Percentiles rank a stretch among this genome's conserved stretches.
Evolutionary conservation across 2,888 invertebrate genomes (phyloP).

Genomic region (Stenotaenia linearis): DNA sequence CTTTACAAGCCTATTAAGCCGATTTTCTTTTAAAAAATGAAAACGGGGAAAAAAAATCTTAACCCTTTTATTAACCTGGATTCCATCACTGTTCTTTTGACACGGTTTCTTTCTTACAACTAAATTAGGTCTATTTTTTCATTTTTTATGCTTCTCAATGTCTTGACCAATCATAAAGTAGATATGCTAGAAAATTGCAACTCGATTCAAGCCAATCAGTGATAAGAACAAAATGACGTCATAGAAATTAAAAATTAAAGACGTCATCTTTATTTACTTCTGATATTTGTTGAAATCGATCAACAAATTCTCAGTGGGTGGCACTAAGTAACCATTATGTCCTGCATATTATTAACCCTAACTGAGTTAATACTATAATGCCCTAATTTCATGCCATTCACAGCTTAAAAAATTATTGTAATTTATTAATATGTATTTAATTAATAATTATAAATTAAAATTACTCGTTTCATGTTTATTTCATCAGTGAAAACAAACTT

Average conservation of each 20-base stretch:
- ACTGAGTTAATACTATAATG: not conserved
- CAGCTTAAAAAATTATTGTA: no score
- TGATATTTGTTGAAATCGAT: not conserved
- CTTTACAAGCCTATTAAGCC: no score
- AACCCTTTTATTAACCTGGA: constrained; percentile 7
- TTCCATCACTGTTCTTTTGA: constrained; percentile 14
- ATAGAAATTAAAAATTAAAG: no score
- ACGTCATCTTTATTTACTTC: no score
- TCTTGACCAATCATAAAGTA: not conserved
- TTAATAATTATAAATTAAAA: no score
- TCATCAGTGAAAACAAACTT: no score
- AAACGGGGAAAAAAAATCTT: no score
- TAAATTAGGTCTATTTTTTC: not conserved
- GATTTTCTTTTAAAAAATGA: no score
- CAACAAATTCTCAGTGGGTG: not conserved
- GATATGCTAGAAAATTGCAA: not conserved
- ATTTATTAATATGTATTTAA: no score
- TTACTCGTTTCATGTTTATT: no score
- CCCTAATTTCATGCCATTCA: not conserved
- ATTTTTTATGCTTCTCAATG: not conserved
- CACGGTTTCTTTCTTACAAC: not conserved
- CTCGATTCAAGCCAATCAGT: not conserved
- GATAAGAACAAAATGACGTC: no score
- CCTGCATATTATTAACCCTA: not conserved
- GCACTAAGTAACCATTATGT: not conserved